These are phyloP conservation scores for Lapara coniferarum DNA, from an alignment of 2,888 invertebrate species.

Conservation along the genomic window DNA sequence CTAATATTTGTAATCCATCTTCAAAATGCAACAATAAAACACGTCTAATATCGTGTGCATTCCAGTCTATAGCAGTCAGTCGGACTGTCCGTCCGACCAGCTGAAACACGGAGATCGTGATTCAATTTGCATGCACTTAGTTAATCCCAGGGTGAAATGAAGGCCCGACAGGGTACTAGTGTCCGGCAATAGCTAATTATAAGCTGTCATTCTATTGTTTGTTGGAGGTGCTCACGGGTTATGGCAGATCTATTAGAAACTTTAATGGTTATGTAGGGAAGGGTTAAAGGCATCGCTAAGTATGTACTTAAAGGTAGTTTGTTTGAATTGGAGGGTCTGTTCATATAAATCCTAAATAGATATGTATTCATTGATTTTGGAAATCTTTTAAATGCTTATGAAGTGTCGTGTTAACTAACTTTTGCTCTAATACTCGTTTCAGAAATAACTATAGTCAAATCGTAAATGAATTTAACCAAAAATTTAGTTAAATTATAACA, in stretches of 20 bases:
- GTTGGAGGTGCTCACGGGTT: constrained; percentile 3
- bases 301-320: too few relatives aligned
- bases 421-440: too few relatives aligned
- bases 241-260: neutral
- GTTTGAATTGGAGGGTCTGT: too few relatives aligned
- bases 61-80: constrained; percentile 31
- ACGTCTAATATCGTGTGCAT: neutral
- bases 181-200: constrained; percentile 2
- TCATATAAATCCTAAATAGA: too few relatives aligned
- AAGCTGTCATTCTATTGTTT: constrained; percentile 12
- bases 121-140: constrained; percentile 42
- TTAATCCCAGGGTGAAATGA: constrained; percentile 7
- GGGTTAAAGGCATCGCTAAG: too few relatives aligned
- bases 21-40: constrained; percentile 3
- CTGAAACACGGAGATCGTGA: constrained; percentile 41
- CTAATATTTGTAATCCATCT: neutral
- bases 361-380: too few relatives aligned
- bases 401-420: too few relatives aligned
- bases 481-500: too few relatives aligned
- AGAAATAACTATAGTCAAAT: too few relatives aligned
- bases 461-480: too few relatives aligned
- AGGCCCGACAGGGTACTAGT: neutral
- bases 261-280: neutral
- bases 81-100: constrained; percentile 37
- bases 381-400: too few relatives aligned